These are phyloP conservation scores for Crotalus viridis DNA, from an alignment of 2,113 vertebrate species.

Conservation along the genomic window DNA sequence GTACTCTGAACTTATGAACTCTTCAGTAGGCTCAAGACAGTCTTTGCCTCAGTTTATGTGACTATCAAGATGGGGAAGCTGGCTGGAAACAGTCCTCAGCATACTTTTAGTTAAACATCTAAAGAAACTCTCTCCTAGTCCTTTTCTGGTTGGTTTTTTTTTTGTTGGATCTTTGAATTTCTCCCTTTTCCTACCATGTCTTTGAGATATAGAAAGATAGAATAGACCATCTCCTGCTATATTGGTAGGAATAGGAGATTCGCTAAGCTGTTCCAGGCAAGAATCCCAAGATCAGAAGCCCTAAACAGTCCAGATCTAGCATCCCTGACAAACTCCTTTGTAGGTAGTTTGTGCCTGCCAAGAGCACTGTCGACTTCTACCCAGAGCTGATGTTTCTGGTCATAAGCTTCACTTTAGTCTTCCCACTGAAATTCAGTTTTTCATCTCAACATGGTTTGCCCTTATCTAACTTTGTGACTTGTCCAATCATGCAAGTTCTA, in stretches of 20 bases:
- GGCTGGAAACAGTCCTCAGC: slow-evolving; percentile 74
- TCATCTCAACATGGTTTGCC: not conserved
- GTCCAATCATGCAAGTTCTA: not conserved
- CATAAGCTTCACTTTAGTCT: not conserved
- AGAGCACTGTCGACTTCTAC: not conserved
- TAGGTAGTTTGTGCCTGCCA: not conserved
- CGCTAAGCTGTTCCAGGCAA: not conserved
- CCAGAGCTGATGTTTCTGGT: not conserved
- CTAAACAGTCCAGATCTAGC: not conserved
- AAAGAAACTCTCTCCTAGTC: slow-evolving; percentile 77
- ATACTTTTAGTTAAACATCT: slow-evolving; percentile 76
- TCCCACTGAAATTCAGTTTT: not conserved
- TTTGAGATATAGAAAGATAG: slow-evolving; percentile 2
- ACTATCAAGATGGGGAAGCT: slow-evolving; percentile 79
- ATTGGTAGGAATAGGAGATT: slow-evolving; percentile 30
- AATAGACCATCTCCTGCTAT: slow-evolving; percentile 43
- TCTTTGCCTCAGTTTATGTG: slow-evolving; percentile 81
- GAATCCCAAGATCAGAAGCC: not conserved
- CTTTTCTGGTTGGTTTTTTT: slow-evolving; percentile 72
- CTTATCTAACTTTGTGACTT: not conserved
- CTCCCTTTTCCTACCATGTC: slow-evolving; percentile 49
- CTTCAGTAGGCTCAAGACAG: slow-evolving; percentile 78
- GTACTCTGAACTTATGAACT: slow-evolving; percentile 74
- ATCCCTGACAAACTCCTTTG: not conserved
- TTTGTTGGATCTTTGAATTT: slow-evolving; percentile 69